Percentiles rank a stretch among this genome's conserved stretches.
Evolutionary conservation across 2,797 vertebrate species (phyloP).

Genomic region (Aselliscus stoliczkanus): DNA sequence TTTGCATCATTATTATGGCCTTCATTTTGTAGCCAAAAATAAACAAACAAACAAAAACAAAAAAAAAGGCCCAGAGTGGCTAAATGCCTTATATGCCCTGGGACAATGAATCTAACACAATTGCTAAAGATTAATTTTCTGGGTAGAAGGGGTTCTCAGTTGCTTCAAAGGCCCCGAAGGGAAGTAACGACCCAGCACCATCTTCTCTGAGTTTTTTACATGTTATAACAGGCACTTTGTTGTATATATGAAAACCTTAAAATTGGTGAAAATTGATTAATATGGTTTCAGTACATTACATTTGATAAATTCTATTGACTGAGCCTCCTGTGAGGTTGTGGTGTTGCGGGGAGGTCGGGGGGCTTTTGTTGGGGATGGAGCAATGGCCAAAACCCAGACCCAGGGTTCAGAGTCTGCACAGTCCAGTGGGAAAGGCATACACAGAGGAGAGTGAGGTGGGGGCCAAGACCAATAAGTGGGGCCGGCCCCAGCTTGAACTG

Average conservation of each 20-base stretch:
- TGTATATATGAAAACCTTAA: neutral
- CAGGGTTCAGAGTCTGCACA: neutral
- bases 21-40: neutral
- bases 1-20: neutral
- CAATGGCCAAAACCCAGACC: neutral
- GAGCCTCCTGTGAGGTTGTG: neutral
- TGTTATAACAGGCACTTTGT: neutral
- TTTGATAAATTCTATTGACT: neutral
- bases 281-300: neutral
- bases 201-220: neutral
- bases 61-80: neutral
- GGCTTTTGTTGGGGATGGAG: neutral
- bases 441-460: neutral
- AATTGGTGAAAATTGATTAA: neutral
- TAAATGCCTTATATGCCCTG: neutral
- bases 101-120: neutral
- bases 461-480: neutral
- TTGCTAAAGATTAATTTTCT: neutral
- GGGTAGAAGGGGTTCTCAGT: neutral
- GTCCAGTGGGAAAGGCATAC: neutral
- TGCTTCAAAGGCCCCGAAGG: neutral
- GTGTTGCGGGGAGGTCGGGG: too few relatives aligned
- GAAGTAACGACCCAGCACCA: neutral
- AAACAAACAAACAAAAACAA: too few relatives aligned
- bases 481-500: neutral